Evolutionary conservation across 1,140 invertebrate species (phyloP), one percentile per base, ranked within the genome.

Genomic region (Formica exsecta): DNA sequence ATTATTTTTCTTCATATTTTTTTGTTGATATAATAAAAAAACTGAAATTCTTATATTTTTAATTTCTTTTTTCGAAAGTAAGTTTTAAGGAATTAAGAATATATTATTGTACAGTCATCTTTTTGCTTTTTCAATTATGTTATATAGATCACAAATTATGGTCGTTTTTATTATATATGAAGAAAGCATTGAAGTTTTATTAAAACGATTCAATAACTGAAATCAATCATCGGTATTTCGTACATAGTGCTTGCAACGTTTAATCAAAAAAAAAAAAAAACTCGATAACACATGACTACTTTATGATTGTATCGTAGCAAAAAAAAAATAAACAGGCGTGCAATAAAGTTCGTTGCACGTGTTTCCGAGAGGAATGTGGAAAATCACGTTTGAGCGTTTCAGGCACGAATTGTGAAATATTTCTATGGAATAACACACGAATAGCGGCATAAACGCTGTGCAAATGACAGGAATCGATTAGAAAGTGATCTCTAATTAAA

Each of bases 291-390:
- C 79, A 38, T 73, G 66, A 71, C 79, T 73, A 44, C 48, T 83
- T 83, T 62, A 74, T 29, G 25, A 74, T 44, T 61, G 51, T 57
- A 38, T 73, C 61, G 38, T 4, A 25, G 19, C 13, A 4, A 61
- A n/a, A 73, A 81, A 59, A 73, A 44, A 73, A 81, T 38, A 66
- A 81, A 83, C 44, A 7, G n/a, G 8, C 38, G 54, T 25, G 54
- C 79, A 83, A 83, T 81, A 83, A 83, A 83, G 68, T 83, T 48
- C 68, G 57, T 73, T 19, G 79, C 25, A 74, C 38, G 68, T 74
- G 68, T 73, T 73, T 61, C 25, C 54, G 54, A 19, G 19, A 81
- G 25, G 66, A 32, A 74, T 32, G 68, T 41, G 25, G 54, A 74
- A 83, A 83, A 83, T 73, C 79, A 83, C 54, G 38, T 83, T 83